Evolutionary conservation across 2,888 invertebrate species (phyloP).

Genomic region (Dynastes tityus): DNA sequence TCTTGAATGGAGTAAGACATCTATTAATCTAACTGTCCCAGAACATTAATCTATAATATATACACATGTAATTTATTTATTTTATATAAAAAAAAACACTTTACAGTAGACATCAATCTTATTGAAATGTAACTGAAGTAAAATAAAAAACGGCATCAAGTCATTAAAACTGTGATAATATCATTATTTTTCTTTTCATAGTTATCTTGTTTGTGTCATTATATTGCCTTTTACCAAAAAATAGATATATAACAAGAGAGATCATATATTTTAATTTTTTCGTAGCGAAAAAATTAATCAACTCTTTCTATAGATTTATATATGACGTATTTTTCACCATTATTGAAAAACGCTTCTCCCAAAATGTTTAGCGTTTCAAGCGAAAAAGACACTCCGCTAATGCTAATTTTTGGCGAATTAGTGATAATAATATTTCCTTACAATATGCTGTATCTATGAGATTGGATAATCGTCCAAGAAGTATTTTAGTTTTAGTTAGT

Average conservation of each 20-base stretch:
- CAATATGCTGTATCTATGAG: constrained; percentile 42
- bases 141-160: constrained; percentile 20
- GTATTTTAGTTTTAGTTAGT: constrained; percentile 34
- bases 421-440: neutral
- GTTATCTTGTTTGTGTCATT: constrained; percentile 6
- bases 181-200: constrained; percentile 19
- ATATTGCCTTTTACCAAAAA: neutral
- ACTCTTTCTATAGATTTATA: neutral
- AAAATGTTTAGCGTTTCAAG: neutral
- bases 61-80: constrained; percentile 31
- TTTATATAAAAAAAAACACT: neutral
- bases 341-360: too few species aligned
- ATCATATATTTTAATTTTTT: neutral
- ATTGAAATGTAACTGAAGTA: constrained; percentile 3
- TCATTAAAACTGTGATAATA: constrained; percentile 46
- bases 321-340: neutral
- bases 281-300: too few species aligned
- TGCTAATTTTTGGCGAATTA: neutral
- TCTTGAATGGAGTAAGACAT: too few species aligned
- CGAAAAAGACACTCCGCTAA: constrained; percentile 3
- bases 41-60: too few species aligned
- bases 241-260: neutral
- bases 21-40: too few species aligned
- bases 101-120: constrained; percentile 11
- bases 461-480: constrained; percentile 38